Base-by-base conservation (phyloP, 2,797 vertebrate species). In the Cacajao melanocephalus region DNA sequence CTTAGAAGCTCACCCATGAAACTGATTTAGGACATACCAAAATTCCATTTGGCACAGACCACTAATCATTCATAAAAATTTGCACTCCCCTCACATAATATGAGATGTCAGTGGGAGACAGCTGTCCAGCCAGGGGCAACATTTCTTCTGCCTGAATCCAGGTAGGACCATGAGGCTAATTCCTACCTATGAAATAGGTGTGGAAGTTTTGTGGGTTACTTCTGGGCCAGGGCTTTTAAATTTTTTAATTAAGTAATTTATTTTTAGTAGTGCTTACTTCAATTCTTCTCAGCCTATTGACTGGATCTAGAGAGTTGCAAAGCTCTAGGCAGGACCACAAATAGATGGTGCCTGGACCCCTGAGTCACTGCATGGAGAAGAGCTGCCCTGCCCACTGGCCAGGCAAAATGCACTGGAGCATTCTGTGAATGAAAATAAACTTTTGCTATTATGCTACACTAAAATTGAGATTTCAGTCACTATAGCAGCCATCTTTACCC, bases 401-500 rank as follows among this genome's bases (percentile, higher is more conserved):
- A 67, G 64, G 64, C 33, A 67, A 67, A 67, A 67, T 83, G 19
- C 30, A n/a, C 58, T 78, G 73, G 52, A 92, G 39, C 46, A 52
- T 76, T 95, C 55, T 88, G 46, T 81, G 17, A 94, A 64, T 44
- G 36, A 76, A 94, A 90, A 85, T 14, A 50, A 96, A 90, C 36
- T 50, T 94, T 44, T 61, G 48, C 67, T 52, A 17, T 93, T 86
- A 93, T 41, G 10, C 19, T 57, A 83, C 67, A 67, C 39, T 93
- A 30, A 80, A 58, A 57, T 46, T 46, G 13, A 10, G n/a, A 36
- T 76, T 93, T 12, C 22, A 33, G 50, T 79, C 64, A 90, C 61
- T 41, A 19, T 0, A 88, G 81, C 9, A 88, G 57, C 70, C 41
- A 58, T 52, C 28, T 76, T 84, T 39, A 67, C 22, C 3, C 46